phyloP scores from a whole-genome alignment of 2,888 invertebrate genomes.

The Trissolcus brochymenae region DNA sequence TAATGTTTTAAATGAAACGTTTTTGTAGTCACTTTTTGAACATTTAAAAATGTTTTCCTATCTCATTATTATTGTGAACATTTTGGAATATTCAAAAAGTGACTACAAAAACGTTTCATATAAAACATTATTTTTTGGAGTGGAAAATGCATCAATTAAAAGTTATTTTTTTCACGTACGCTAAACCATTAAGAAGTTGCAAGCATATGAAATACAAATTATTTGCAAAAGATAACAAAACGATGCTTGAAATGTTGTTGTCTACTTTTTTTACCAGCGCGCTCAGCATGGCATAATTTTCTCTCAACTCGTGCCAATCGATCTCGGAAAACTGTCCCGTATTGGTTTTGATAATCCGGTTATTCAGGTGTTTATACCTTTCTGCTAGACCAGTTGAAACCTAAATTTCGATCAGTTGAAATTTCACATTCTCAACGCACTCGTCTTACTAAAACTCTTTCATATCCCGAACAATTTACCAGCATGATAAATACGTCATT shows the following conservation, averaged over 20 bases:
- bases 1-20: too few relatives aligned
- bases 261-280: slow-evolving; percentile 81
- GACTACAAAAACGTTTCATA: too few relatives aligned
- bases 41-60: too few relatives aligned
- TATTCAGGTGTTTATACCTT: slow-evolving; percentile 81
- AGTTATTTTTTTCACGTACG: slow-evolving; percentile 76
- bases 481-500: slow-evolving; percentile 85
- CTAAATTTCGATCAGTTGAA: slow-evolving; percentile 55
- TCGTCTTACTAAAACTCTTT: too few relatives aligned
- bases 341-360: slow-evolving; percentile 73
- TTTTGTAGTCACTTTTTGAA: too few relatives aligned
- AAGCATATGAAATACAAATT: slow-evolving; percentile 86
- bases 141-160: too few relatives aligned
- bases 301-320: slow-evolving; percentile 81
- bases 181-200: slow-evolving; percentile 82
- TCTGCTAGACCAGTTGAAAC: slow-evolving; percentile 79
- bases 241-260: slow-evolving; percentile 79
- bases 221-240: slow-evolving; percentile 82
- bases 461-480: slow-evolving; percentile 75
- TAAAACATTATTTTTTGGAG: too few relatives aligned
- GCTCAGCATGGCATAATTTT: slow-evolving; percentile 81
- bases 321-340: slow-evolving; percentile 70
- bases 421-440: background rate
- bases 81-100: too few relatives aligned
- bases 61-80: too few relatives aligned